phyloP scores from a whole-genome alignment of 2,888 invertebrate genomes.

The Thalpophila matura region DNA sequence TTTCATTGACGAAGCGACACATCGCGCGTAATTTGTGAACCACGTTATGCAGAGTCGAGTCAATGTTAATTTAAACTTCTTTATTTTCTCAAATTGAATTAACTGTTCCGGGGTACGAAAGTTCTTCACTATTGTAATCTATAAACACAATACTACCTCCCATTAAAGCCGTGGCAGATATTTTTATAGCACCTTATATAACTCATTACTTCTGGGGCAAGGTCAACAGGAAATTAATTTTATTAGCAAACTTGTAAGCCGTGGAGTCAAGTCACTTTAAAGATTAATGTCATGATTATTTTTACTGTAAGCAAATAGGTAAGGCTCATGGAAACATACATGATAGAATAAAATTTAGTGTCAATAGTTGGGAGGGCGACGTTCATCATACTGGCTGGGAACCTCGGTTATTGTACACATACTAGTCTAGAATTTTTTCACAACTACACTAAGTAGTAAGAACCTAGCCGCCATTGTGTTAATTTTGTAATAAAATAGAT shows the following conservation, averaged over 20 bases:
- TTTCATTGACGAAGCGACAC: too few species aligned
- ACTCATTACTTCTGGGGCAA: neutral
- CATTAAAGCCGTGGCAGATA: too few species aligned
- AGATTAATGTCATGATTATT: neutral
- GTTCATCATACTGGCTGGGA: conserved; percentile 8
- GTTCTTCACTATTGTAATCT: too few species aligned
- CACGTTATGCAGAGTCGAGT: too few species aligned
- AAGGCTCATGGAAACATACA: too few species aligned
- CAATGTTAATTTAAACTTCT: too few species aligned
- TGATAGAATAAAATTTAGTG: neutral
- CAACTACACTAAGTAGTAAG: too few species aligned
- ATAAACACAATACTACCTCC: too few species aligned
- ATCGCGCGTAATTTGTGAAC: too few species aligned
- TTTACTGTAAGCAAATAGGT: too few species aligned
- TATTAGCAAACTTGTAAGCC: neutral
- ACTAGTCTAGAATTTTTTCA: conserved; percentile 21
- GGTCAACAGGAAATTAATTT: conserved; percentile 1
- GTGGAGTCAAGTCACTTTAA: neutral
- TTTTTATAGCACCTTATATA: neutral
- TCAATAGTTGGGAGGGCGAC: neutral
- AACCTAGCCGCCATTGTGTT: conserved; percentile 30
- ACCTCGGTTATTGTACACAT: conserved; percentile 17
- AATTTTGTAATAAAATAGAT: neutral
- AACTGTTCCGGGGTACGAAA: too few species aligned
- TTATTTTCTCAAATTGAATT: too few species aligned